Base-by-base conservation (phyloP, 1,140 invertebrate species). In the Euborellia annulipes region DNA sequence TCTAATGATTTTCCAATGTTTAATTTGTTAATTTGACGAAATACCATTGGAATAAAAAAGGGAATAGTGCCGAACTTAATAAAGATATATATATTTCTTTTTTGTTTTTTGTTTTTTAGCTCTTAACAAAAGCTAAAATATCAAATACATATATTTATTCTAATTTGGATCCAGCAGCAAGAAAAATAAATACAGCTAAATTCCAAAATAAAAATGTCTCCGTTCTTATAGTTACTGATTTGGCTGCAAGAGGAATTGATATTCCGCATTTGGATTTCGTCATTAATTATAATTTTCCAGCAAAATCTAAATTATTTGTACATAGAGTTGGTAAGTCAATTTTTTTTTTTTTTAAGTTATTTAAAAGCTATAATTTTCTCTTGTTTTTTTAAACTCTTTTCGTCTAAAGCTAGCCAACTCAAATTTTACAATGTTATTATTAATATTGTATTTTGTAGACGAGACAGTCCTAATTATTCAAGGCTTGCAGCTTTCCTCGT, bases 251-350 rank as follows among this genome's bases (percentile, higher is more conserved):
- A 59, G 96, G 96, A 47, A 84, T 98, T 23, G 95, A 98, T 63
- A 90, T 99, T 59, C 95, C 96, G 0, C 73, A 88, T 48, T 63
- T 99, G 45, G 94, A 98, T 59, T 90, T 85, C 59, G 94, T 98
- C 3, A 91, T 99, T 36, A 99, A 99, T 64, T 92, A 81, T 55
- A 84, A 98, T 70, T 99, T 98, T 61, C 95, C 96, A 0, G 81
- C 86, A 0, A 97, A 94, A 64, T 75, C 89, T 0, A 99, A 99
- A 67, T 67, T 98, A 8, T 99, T 97, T 71, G 84, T 98, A 19
- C 95, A 99, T 65, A 76, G 95, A 76, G 95, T 97, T 46, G 95
- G 90, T 90, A 64, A 71, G 82, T 75, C 46, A 27, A 40, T 34
- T 39, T 18, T 17, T 34, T 32, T 23, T 7, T 23, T 34, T 2